phyloP scores from a whole-genome alignment of 2,888 invertebrate species.

The Invenusta paracnida region DNA sequence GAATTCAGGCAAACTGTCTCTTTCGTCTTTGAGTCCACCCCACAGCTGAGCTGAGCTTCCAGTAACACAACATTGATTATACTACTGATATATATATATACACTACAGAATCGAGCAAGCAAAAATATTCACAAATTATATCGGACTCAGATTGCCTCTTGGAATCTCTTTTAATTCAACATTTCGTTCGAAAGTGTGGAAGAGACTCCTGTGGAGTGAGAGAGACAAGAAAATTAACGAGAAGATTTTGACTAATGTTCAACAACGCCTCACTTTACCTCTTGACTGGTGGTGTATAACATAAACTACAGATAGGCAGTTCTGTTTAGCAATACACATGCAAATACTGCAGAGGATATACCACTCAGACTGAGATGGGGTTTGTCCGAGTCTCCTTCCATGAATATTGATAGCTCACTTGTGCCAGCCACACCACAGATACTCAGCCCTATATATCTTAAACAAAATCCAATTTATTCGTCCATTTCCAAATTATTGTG shows the following conservation, averaged over 20 bases:
- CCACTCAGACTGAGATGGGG: too few relatives aligned
- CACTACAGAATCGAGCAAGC: background rate
- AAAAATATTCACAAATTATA: conserved; percentile 3
- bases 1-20: conserved; percentile 9
- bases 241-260: conserved; percentile 20
- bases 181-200: background rate
- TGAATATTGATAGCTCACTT: background rate
- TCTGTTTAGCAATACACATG: background rate
- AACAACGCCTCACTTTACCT: background rate
- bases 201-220: too few relatives aligned
- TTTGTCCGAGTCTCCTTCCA: too few relatives aligned
- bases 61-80: too few relatives aligned
- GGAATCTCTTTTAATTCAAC: conserved; percentile 15
- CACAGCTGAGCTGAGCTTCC: too few relatives aligned
- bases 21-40: too few relatives aligned
- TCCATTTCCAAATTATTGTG: too few relatives aligned
- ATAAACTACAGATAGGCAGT: background rate
- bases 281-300: background rate
- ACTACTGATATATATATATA: too few relatives aligned
- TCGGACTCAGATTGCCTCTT: conserved; percentile 6
- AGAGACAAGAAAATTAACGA: conserved; percentile 17
- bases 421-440: too few relatives aligned
- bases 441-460: too few relatives aligned
- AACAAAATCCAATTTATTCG: background rate
- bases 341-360: background rate